These are phyloP conservation scores for Apotomis capreana DNA, from an alignment of 2,888 invertebrate species.

Conservation along the genomic window DNA sequence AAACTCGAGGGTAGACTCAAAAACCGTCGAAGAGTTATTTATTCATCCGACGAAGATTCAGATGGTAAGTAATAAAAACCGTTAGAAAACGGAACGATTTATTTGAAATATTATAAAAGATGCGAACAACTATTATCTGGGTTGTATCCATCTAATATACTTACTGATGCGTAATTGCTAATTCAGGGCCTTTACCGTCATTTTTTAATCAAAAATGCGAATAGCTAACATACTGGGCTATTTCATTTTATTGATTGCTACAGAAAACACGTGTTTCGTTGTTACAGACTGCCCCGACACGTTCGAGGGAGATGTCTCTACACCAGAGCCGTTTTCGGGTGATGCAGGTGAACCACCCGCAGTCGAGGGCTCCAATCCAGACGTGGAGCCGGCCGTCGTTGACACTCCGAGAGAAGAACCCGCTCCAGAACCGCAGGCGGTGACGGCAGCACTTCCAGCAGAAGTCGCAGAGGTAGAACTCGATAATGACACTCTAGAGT, in stretches of 20 bases:
- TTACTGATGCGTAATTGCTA: background rate
- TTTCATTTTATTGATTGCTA: background rate
- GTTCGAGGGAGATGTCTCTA: background rate
- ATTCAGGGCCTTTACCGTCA: background rate
- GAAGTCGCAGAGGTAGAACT: background rate
- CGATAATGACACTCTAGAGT: background rate
- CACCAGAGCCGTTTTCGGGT: background rate
- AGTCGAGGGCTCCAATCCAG: no score
- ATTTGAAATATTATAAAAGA: background rate
- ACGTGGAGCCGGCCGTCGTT: background rate
- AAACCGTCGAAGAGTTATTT: no score
- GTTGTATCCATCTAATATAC: background rate
- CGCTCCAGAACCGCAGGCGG: background rate
- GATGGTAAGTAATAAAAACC: background rate
- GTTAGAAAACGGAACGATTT: background rate
- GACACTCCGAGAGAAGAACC: background rate
- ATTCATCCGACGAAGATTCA: background rate
- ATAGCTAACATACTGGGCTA: background rate
- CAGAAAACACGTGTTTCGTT: background rate
- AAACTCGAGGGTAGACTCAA: no score
- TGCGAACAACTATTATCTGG: background rate
- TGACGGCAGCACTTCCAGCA: background rate
- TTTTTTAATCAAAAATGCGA: background rate
- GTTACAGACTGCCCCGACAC: conserved; percentile 1
- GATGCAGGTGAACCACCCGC: background rate